These are phyloP conservation scores for Drosophila anceps DNA, from an alignment of 2,888 invertebrate species.

Conservation along the genomic window DNA sequence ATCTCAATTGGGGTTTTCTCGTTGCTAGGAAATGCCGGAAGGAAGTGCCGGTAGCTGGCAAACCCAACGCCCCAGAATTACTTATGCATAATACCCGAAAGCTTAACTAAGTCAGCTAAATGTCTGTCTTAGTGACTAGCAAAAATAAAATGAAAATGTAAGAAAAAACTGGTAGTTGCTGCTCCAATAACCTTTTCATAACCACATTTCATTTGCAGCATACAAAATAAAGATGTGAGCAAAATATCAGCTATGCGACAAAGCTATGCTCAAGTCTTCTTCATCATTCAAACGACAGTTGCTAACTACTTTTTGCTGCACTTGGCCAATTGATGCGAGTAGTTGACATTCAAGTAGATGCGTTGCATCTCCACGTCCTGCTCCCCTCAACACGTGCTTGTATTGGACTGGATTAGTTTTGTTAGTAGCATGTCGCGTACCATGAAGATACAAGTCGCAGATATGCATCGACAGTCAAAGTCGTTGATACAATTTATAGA, in stretches of 20 bases:
- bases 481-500: slow-evolving; percentile 65
- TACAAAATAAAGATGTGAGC: slow-evolving; percentile 24
- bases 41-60: slow-evolving; percentile 66
- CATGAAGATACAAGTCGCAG: slow-evolving; percentile 67
- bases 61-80: slow-evolving; percentile 20
- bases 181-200: slow-evolving; percentile 77
- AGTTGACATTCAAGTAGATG: slow-evolving; percentile 72
- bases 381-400: slow-evolving; percentile 60
- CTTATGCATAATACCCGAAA: slow-evolving; percentile 31
- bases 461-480: slow-evolving; percentile 58
- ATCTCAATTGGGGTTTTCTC: slow-evolving; percentile 34
- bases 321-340: slow-evolving; percentile 44
- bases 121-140: slow-evolving; percentile 48
- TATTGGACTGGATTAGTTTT: slow-evolving; percentile 36
- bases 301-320: slow-evolving; percentile 63
- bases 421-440: slow-evolving; percentile 27
- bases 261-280: slow-evolving; percentile 60
- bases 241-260: slow-evolving; percentile 35
- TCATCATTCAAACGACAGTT: slow-evolving; percentile 72
- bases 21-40: slow-evolving; percentile 69
- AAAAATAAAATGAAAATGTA: slow-evolving; percentile 1
- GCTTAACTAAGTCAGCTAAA: slow-evolving; percentile 42
- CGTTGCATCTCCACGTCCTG: slow-evolving; percentile 4
- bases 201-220: slow-evolving; percentile 48
- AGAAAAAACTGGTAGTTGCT: slow-evolving; percentile 33